phyloP scores from a whole-genome alignment of 1,140 invertebrate species.

The Euwallacea fornicatus region DNA sequence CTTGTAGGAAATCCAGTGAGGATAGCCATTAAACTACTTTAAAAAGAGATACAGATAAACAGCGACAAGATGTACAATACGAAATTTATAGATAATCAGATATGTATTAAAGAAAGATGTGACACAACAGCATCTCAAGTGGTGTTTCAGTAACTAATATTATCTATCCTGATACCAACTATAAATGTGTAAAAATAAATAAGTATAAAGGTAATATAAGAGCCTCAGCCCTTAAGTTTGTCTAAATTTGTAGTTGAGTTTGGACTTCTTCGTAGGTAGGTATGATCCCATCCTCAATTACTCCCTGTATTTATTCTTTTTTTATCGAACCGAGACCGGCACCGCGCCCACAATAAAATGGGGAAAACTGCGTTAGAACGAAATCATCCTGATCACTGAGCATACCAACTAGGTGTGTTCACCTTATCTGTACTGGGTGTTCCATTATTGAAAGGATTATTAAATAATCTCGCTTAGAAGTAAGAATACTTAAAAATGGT shows the following conservation, averaged over 20 bases:
- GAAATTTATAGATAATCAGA: slow-evolving; percentile 42
- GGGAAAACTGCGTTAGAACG: no score
- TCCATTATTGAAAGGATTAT: no score
- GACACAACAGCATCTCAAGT: slow-evolving; percentile 23
- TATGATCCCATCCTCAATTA: no score
- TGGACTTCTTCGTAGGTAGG: no score
- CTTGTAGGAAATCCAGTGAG: not conserved
- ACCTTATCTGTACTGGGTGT: no score
- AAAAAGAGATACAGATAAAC: slow-evolving; percentile 3
- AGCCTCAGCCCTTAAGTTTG: slow-evolving; percentile 51
- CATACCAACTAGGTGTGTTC: no score
- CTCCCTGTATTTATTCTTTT: no score
- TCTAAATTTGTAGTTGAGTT: slow-evolving; percentile 33
- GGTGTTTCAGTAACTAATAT: slow-evolving; percentile 40
- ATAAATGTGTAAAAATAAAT: slow-evolving; percentile 47
- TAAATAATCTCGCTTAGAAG: no score
- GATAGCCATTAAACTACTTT: not conserved
- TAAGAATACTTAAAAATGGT: no score
- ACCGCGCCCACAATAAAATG: no score
- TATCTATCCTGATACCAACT: slow-evolving; percentile 50
- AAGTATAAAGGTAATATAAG: slow-evolving; percentile 51
- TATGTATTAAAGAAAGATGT: slow-evolving; percentile 37
- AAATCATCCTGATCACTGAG: no score
- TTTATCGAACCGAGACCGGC: no score
- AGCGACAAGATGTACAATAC: slow-evolving; percentile 42